A percentile compares a stretch with the other conserved stretches of the same genome.
phyloP scores from a whole-genome alignment of 2,888 invertebrate species.

The Cyclophora albipunctata region DNA sequence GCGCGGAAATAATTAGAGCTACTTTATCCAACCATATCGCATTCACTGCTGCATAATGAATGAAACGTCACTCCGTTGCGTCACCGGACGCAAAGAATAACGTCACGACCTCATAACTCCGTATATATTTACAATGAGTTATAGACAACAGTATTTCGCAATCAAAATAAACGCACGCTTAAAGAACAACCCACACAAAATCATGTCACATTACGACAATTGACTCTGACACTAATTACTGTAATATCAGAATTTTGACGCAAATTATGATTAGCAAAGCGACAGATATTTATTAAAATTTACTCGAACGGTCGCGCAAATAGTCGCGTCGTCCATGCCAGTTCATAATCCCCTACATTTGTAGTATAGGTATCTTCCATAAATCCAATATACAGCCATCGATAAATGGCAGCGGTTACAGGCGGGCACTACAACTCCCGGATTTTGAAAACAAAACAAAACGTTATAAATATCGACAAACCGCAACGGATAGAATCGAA shows the following conservation, averaged over 20 bases:
- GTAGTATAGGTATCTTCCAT: constrained; percentile 16
- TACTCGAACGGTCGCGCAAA: background rate
- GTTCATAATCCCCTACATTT: constrained; percentile 11
- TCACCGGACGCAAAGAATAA: constrained; percentile 37
- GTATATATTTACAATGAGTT: constrained; percentile 11
- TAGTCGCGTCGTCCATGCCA: constrained; percentile 1
- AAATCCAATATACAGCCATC: constrained; percentile 30
- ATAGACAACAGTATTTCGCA: constrained; percentile 3
- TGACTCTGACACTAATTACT: no score
- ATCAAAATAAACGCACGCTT: no score
- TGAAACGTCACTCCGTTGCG: constrained; percentile 51
- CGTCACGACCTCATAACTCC: constrained; percentile 36
- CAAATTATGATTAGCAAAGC: no score
- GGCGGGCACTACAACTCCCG: constrained; percentile 32
- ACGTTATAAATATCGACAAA: constrained; percentile 59
- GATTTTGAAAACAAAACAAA: constrained; percentile 53
- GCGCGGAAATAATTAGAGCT: constrained; percentile 67
- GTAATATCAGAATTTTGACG: no score
- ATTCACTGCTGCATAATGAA: constrained; percentile 65
- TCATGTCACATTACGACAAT: no score
- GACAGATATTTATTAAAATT: no score
- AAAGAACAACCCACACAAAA: no score
- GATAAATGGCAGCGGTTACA: constrained; percentile 42
- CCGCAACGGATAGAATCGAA: constrained; percentile 63
- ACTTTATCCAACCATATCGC: constrained; percentile 61